These are phyloP conservation scores for Hypotaenidia philippensis DNA, from an alignment of 2,797 vertebrate genomes.

Conservation along the genomic window DNA sequence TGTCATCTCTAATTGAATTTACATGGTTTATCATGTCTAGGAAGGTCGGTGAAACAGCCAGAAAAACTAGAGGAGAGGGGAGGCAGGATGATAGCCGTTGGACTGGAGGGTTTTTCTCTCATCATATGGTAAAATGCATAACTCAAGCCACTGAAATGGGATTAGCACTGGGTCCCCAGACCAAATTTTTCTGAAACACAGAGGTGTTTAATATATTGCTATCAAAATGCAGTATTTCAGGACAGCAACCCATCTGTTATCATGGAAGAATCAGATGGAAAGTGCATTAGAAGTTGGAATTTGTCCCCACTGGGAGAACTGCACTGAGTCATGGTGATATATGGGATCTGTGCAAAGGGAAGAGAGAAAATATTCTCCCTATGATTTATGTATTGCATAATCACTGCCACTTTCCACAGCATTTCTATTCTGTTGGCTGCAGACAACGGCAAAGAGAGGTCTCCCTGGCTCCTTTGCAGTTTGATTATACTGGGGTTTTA, in stretches of 20 bases:
- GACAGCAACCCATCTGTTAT: slow-evolving; percentile 50
- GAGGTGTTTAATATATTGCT: slow-evolving; percentile 30
- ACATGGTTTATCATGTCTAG: slow-evolving; percentile 47
- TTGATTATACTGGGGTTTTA: not conserved
- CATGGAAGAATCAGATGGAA: slow-evolving; percentile 4
- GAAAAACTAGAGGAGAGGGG: not conserved
- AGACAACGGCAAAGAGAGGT: not conserved
- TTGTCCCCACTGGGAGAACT: slow-evolving; percentile 30
- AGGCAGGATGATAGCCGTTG: not conserved
- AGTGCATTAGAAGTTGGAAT: slow-evolving; percentile 62
- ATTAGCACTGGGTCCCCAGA: slow-evolving; percentile 33
- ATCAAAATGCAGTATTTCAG: not conserved
- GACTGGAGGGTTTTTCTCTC: not conserved
- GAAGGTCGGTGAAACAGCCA: not conserved
- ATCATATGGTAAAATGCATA: not conserved
- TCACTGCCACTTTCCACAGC: slow-evolving; percentile 4
- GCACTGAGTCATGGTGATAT: slow-evolving; percentile 67
- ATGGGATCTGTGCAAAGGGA: slow-evolving; percentile 30
- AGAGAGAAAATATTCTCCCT: slow-evolving; percentile 35
- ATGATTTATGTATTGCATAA: slow-evolving; percentile 60
- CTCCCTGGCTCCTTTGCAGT: not conserved
- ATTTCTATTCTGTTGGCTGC: not conserved
- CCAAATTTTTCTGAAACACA: slow-evolving; percentile 5
- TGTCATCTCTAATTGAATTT: slow-evolving; percentile 74
- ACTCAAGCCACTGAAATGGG: not conserved